Percentiles rank a stretch among this genome's conserved stretches.
phyloP scores from a whole-genome alignment of 53 echinoderm and acorn worm species.

The Echinometra lucunter region DNA sequence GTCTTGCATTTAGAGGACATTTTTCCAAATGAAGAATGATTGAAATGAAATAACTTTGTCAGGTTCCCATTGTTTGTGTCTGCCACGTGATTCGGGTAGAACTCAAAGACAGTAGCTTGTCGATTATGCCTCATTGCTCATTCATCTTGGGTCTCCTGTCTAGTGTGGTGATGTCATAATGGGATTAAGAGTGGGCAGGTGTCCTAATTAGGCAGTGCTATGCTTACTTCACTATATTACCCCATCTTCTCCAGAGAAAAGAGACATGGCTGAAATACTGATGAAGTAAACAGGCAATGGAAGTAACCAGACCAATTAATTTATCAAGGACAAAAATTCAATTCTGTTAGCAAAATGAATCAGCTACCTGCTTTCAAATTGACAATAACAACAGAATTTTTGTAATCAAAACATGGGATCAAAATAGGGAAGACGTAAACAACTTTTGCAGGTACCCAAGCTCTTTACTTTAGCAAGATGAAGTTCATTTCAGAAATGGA shows the following conservation, averaged over 20 bases:
- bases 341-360: background rate
- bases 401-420: too few relatives aligned
- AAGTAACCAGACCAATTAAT: background rate
- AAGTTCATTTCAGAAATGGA: too few relatives aligned
- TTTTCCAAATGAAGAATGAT: background rate
- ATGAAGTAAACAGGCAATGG: background rate
- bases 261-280: background rate
- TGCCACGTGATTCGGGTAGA: background rate
- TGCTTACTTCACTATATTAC: background rate
- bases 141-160: background rate
- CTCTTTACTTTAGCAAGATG: too few relatives aligned
- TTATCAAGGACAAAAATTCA: background rate
- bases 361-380: too few relatives aligned
- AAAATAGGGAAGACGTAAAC: too few relatives aligned
- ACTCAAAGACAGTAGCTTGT: background rate
- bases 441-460: too few relatives aligned
- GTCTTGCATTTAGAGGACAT: too few relatives aligned
- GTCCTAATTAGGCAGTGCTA: background rate
- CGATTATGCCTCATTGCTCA: background rate
- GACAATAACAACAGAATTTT: too few relatives aligned
- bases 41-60: background rate
- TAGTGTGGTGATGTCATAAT: background rate
- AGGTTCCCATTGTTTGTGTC: background rate
- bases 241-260: background rate
- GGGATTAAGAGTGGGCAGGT: conserved; percentile 27